These are phyloP conservation scores for Lontra canadensis DNA, from an alignment of 2,113 vertebrate species.

Conservation along the genomic window DNA sequence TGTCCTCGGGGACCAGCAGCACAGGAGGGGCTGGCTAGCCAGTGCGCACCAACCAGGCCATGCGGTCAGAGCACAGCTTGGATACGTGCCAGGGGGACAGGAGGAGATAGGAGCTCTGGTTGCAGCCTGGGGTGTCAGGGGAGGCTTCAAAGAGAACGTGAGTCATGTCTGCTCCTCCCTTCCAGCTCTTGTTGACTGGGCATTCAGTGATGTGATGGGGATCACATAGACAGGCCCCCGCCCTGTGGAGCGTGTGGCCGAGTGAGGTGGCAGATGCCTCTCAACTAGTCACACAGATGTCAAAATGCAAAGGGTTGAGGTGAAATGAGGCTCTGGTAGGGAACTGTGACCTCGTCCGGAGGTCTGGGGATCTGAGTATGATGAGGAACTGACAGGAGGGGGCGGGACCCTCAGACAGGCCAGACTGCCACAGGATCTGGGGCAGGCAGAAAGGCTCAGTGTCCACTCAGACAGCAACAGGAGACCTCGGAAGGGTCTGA, in stretches of 20 bases:
- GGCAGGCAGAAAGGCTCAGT: neutral
- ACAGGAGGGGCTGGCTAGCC: neutral
- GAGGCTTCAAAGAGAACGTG: neutral
- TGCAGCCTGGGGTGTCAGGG: fast-evolving
- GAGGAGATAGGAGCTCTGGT: fast-evolving
- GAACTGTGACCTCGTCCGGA: neutral
- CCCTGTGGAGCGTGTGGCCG: fast-evolving
- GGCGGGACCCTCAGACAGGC: neutral
- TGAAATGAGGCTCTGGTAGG: neutral
- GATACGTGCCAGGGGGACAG: fast-evolving
- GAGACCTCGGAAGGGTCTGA: neutral
- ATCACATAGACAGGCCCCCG: neutral
- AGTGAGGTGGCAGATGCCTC: neutral
- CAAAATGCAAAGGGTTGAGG: neutral
- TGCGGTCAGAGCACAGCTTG: fast-evolving
- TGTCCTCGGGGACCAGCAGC: neutral
- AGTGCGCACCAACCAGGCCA: neutral
- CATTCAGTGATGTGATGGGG: fast-evolving
- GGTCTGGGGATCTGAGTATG: neutral
- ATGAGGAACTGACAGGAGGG: neutral
- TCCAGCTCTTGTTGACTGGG: neutral
- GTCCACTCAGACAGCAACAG: fast-evolving
- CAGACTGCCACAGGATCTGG: too few species aligned
- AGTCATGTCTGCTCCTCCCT: too few species aligned
- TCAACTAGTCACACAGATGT: neutral